Conservation (phyloP, 37 sponge, comb jelly and placozoan genomes). For the Theonella swinhoei region DNA sequence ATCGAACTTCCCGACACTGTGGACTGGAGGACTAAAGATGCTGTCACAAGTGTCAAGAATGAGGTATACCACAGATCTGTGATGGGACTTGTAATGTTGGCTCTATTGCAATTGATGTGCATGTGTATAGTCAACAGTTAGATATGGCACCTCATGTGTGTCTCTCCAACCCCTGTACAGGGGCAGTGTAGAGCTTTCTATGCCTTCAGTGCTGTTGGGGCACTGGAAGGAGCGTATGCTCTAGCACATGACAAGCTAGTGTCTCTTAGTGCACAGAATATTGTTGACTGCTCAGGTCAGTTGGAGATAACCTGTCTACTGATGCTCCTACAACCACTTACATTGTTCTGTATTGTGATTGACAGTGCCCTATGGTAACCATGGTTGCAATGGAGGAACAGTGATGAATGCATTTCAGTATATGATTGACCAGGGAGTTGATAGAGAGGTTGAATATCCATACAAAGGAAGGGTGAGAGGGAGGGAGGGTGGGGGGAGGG, state of each 20-base stretch:
- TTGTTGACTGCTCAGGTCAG: conserved; percentile 77
- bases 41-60: conserved; percentile 74
- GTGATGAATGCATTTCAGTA: conserved; percentile 89
- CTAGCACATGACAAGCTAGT: conserved; percentile 81
- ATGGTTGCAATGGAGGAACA: conserved; percentile 91
- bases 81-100: too few species aligned
- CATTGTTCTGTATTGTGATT: too few species aligned
- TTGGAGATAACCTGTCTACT: too few species aligned
- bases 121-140: too few species aligned
- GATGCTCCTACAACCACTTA: too few species aligned
- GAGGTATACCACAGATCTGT: conserved; percentile 35
- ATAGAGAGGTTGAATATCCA: conserved; percentile 89
- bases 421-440: conserved; percentile 78
- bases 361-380: conserved; percentile 74
- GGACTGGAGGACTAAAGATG: conserved; percentile 85
- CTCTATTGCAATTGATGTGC: too few species aligned
- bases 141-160: too few species aligned
- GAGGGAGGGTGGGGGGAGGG: too few species aligned
- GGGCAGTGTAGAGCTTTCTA: conserved; percentile 96
- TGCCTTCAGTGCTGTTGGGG: conserved; percentile 94
- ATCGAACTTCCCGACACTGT: conserved; percentile 47
- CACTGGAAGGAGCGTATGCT: conserved; percentile 92
- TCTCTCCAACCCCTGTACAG: too few species aligned
- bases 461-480: conserved; percentile 82
- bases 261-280: conserved; percentile 85